These are phyloP conservation scores for Nyleta sp. DNA, from an alignment of 2,888 invertebrate species.

Conservation along the genomic window DNA sequence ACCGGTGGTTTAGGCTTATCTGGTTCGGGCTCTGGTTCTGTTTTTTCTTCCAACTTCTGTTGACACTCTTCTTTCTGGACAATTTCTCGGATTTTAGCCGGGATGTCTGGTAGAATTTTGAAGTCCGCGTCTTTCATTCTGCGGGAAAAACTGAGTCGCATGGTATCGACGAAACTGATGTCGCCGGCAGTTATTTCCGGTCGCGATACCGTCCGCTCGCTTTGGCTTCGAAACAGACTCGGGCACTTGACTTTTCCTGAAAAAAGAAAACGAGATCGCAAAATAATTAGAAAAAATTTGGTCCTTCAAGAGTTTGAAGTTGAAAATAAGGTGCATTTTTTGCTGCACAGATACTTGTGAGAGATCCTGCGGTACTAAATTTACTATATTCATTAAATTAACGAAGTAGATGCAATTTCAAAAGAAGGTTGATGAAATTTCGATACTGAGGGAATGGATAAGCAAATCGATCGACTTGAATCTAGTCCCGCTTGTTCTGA, in stretches of 20 bases:
- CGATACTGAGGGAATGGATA: too few species aligned
- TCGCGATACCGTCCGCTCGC: conserved; percentile 82
- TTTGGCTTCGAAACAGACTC: conserved; percentile 79
- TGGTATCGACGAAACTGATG: conserved; percentile 90
- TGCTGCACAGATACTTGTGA: too few species aligned
- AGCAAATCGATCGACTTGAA: too few species aligned
- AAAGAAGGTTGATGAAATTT: too few species aligned
- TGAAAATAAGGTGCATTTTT: too few species aligned
- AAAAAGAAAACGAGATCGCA: not conserved
- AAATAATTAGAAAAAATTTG: too few species aligned
- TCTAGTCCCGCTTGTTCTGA: conserved; percentile 18
- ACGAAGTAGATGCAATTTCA: too few species aligned
- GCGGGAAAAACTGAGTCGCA: conserved; percentile 89
- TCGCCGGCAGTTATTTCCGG: conserved; percentile 83
- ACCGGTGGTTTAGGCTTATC: conserved; percentile 6
- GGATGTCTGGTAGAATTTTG: not conserved
- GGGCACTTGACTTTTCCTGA: conserved; percentile 59
- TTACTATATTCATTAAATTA: too few species aligned
- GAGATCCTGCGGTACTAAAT: too few species aligned
- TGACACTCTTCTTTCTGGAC: not conserved
- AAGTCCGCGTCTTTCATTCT: conserved; percentile 83
- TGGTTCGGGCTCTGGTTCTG: not conserved
- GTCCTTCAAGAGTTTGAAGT: too few species aligned
- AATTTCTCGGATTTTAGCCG: not conserved
- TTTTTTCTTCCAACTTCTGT: not conserved